Base-by-base conservation (phyloP, 2,113 vertebrate species). In the Caranx ignobilis region DNA sequence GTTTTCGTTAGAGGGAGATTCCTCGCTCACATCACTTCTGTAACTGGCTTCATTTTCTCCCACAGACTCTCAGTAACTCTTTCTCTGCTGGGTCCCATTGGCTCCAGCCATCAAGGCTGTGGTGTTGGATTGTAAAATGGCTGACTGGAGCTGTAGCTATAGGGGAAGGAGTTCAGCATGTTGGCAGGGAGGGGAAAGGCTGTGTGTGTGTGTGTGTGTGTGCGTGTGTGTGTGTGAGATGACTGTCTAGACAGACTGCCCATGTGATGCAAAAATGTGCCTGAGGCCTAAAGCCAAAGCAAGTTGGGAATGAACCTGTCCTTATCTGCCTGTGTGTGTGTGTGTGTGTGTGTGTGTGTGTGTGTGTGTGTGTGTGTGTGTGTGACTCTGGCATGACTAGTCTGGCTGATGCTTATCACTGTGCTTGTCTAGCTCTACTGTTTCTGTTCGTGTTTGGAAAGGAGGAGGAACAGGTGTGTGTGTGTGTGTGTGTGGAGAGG, bases 231-330 rank as follows among this genome's bases (percentile, higher is more conserved):
- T 78, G 57, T 41, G 34, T 68, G 71, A 84, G 79, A 81, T 77
- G 57, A 82, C 72, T 67, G 94, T 94, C 94, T 94, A 95, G 94
- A 94, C 94, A 59, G 78, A 81, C 84, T 75, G 79, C 81, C 79
- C 84, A 80, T 88, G 88, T 93, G 91, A 87, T 4, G 67, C 85
- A 90, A 91, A 91, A 92, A 93, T 90, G 79, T 91, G 83, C 91
- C 86, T 32, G 0, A 79, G 90, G 92, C 86, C 79, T 21, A 56
- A 82, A 88, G 90, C 93, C 91, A 94, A 92, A 87, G 78, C 80
- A 84, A 84, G 83, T 88, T 68, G 65, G 81, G 87, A 88, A 85
- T 75, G 55, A 90, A 90, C 88, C 86, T 86, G 84, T 86, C 70
- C 81, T 83, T 87, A 82, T 89, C 75, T 84, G 43, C 35, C 3